phyloP scores from a whole-genome alignment of 30 jellyfish, hydroid and myxozoan species.

The Hydractinia echinata region DNA sequence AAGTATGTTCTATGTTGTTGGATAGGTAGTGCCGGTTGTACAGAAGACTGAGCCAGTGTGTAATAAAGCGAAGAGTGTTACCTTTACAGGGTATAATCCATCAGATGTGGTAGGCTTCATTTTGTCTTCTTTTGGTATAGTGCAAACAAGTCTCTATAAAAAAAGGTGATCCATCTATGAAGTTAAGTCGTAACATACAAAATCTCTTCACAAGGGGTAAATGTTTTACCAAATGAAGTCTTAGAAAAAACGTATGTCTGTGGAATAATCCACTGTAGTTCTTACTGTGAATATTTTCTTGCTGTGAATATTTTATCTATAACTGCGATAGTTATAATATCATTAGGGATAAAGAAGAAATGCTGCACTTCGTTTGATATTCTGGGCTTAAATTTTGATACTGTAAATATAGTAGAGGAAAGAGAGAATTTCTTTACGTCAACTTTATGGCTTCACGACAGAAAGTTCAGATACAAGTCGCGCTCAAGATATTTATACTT shows the following conservation, averaged over 20 bases:
- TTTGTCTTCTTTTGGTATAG: constrained; percentile 38
- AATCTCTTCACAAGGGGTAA: neutral
- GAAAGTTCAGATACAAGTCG: too few relatives aligned
- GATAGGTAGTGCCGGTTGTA: neutral
- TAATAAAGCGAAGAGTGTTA: constrained; percentile 1
- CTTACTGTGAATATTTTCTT: neutral
- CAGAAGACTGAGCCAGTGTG: neutral
- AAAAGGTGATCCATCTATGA: neutral
- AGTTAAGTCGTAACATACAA: neutral
- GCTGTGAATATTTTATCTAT: neutral
- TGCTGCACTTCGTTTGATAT: too few relatives aligned
- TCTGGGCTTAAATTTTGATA: too few relatives aligned
- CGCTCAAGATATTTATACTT: too few relatives aligned
- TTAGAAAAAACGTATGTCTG: neutral
- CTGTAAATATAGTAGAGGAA: too few relatives aligned
- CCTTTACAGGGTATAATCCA: neutral
- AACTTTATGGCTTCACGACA: too few relatives aligned
- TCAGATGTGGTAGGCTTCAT: constrained; percentile 32
- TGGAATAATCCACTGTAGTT: too few relatives aligned
- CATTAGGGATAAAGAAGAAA: neutral
- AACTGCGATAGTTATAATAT: neutral
- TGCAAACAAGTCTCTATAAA: constrained; percentile 60
- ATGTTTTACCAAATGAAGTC: neutral
- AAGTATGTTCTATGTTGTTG: too few relatives aligned
- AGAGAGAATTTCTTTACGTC: too few relatives aligned